Evolutionary conservation across 2,113 vertebrate species (phyloP).

Genomic region (Paramormyrops kingsleyae): DNA sequence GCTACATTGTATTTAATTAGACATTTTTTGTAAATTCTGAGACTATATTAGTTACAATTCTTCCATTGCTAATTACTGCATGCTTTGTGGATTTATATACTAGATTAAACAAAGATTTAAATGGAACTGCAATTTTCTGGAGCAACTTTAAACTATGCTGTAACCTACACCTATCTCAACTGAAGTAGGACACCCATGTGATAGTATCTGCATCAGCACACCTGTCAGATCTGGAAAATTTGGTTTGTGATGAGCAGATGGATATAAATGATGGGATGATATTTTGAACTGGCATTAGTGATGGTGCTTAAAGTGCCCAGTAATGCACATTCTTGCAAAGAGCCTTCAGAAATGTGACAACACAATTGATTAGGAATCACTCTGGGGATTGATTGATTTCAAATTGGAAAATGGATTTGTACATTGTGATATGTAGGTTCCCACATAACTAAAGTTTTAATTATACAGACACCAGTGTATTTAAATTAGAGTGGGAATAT

Average conservation of each 20-base stretch:
- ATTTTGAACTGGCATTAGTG: background rate
- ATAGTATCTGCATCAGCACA: background rate
- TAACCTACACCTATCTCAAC: background rate
- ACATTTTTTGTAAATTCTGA: background rate
- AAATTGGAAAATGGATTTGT: background rate
- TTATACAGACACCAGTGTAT: background rate
- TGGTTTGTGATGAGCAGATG: background rate
- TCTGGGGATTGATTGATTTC: background rate
- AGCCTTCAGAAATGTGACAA: background rate
- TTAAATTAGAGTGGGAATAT: conserved; percentile 2
- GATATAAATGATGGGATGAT: background rate
- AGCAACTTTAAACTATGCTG: background rate
- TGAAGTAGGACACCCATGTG: background rate
- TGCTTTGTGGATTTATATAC: background rate
- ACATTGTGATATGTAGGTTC: background rate
- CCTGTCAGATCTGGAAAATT: background rate
- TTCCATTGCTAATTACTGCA: background rate
- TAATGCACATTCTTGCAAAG: background rate
- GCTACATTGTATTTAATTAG: background rate
- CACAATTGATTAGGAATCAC: background rate
- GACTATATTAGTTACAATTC: background rate
- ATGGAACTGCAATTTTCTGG: background rate
- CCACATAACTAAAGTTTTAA: background rate
- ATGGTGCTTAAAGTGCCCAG: background rate
- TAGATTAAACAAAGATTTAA: background rate